phyloP scores from a whole-genome alignment of 1,140 invertebrate species.

The Atta cephalotes region DNA sequence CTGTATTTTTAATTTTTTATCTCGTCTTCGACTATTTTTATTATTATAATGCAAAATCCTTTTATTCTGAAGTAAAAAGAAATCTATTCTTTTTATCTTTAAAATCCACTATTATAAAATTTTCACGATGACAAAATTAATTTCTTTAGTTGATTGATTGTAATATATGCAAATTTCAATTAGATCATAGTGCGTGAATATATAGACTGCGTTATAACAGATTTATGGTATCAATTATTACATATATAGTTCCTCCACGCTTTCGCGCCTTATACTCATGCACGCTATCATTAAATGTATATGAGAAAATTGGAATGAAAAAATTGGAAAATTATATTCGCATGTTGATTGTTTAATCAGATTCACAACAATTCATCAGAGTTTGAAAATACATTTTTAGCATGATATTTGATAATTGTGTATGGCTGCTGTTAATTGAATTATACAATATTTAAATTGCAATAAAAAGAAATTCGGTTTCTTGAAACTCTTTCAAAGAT shows the following conservation, averaged over 20 bases:
- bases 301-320: conserved; percentile 67
- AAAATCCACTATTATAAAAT: too few relatives aligned
- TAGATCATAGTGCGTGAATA: background rate
- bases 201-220: background rate
- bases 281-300: conserved; percentile 61
- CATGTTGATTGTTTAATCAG: conserved; percentile 20
- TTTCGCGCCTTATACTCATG: background rate
- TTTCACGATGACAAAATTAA: background rate
- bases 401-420: background rate
- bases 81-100: too few relatives aligned
- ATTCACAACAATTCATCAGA: background rate
- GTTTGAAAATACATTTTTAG: background rate
- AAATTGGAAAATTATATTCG: conserved; percentile 42
- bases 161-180: conserved; percentile 11
- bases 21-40: too few relatives aligned
- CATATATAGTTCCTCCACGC: conserved; percentile 11
- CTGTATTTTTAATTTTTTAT: too few relatives aligned
- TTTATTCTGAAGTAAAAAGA: too few relatives aligned
- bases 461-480: background rate
- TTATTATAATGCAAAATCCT: too few relatives aligned
- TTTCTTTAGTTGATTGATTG: background rate
- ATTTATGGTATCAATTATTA: conserved; percentile 33
- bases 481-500: background rate
- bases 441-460: conserved; percentile 20
- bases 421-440: conserved; percentile 1